Conservation (phyloP, 2,113 vertebrate genomes). For the Crotalus tigris region DNA sequence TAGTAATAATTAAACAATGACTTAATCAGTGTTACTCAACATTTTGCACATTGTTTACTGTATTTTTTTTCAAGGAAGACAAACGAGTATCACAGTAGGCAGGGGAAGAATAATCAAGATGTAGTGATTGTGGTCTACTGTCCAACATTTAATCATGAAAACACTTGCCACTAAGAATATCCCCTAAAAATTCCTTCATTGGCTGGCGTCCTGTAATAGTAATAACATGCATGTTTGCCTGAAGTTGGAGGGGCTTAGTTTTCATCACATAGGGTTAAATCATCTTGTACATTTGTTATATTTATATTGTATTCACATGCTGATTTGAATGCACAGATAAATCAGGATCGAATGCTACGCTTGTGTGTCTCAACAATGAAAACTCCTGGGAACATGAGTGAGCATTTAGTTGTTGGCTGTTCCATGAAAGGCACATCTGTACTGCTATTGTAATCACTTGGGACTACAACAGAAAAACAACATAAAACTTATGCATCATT, state of each 20-base stretch:
- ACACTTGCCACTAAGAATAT: not conserved
- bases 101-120: slow-evolving; percentile 23
- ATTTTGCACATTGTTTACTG: not conserved
- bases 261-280: not conserved
- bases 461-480: not conserved
- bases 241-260: not conserved
- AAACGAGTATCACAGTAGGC: not conserved
- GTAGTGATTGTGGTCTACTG: not conserved
- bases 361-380: slow-evolving; percentile 16
- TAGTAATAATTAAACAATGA: not conserved
- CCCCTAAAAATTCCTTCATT: not conserved
- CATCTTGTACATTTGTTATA: not conserved
- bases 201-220: not conserved
- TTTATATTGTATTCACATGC: not conserved
- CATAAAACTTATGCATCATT: not conserved
- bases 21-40: not conserved
- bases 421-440: not conserved
- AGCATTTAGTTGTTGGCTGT: not conserved
- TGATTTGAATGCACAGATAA: slow-evolving; percentile 12
- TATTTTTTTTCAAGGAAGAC: not conserved
- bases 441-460: not conserved
- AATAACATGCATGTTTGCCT: not conserved
- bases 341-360: not conserved
- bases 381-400: not conserved
- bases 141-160: not conserved